phyloP scores from a whole-genome alignment of 1,140 invertebrate genomes.

The Plectrocnemia conspersa region DNA sequence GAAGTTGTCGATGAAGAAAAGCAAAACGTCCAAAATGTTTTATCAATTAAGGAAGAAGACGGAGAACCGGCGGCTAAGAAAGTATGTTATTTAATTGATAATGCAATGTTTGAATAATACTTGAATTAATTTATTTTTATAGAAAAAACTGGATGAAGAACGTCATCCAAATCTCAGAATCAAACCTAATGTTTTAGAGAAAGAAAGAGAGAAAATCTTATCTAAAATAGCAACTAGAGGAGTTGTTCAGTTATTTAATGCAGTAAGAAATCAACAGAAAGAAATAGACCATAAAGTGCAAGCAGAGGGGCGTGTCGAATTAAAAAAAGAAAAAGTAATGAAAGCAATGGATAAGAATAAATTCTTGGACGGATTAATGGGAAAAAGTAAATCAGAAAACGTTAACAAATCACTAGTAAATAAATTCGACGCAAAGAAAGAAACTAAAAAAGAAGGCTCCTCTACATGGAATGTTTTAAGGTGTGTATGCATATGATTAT shows the following conservation, averaged over 20 bases:
- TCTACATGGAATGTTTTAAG: constrained; percentile 55
- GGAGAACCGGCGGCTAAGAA: constrained; percentile 29
- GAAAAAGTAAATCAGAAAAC: constrained; percentile 57
- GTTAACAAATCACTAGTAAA: constrained; percentile 49
- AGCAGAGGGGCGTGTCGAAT: constrained; percentile 69
- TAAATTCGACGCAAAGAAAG: constrained; percentile 44
- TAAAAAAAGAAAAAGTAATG: constrained; percentile 76
- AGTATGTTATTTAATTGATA: constrained; percentile 15
- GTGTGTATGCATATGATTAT: constrained; percentile 35
- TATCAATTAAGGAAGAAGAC: constrained; percentile 33
- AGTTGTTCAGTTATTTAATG: constrained; percentile 89
- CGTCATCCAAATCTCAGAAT: constrained; percentile 61
- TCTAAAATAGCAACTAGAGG: constrained; percentile 85
- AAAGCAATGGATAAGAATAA: constrained; percentile 74
- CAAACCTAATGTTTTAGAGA: constrained; percentile 69
- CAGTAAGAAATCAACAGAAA: constrained; percentile 80
- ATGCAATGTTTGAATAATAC: constrained; percentile 28
- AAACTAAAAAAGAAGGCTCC: constrained; percentile 47
- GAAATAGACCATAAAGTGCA: constrained; percentile 67
- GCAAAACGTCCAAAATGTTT: constrained; percentile 43
- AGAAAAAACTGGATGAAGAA: constrained; percentile 60
- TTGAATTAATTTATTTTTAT: constrained; percentile 37
- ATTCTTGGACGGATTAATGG: constrained; percentile 80
- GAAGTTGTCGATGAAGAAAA: constrained; percentile 49
- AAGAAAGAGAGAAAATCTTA: constrained; percentile 68